Base-by-base conservation (phyloP, 2,797 vertebrate species). In the Remorina albescens region DNA sequence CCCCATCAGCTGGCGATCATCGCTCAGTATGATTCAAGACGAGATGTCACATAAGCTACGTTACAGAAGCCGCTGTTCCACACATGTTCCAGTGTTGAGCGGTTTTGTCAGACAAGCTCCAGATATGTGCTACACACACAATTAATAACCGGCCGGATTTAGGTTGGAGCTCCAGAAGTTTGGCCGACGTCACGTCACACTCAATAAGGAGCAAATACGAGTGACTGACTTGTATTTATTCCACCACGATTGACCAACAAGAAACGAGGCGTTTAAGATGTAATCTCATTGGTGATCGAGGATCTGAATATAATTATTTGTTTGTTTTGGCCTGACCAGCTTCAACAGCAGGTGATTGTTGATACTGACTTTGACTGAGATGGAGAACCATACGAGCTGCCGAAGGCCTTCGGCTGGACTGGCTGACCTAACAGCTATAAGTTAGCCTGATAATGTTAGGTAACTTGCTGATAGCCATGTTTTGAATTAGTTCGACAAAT, bases 31-130 rank as follows among this genome's bases (percentile, higher is more conserved):
- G 84, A 86, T 67, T 89, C 58, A 86, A 81, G 80, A 84, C 81
- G 84, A 78, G 74, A 87, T 78, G 83, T 90, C 81, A 90, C 85
- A 79, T 79, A 66, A 73, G 72, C 77, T 65, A 55, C 49, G 67
- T 62, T 67, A 81, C 80, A 79, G 62, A 88, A 78, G 85, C 83
- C 65, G 53, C 80, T 76, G 64, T 60, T 80, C 56, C 67, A 60
- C 76, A 79, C 60, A 62, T 69, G 83, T 80, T 57, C 80, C 75
- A 83, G 49, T 51, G 58, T 39, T 47, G 66, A 80, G 83, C 74
- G 91, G 88, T 85, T 92, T 86, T 86, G 82, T 90, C 72, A 73
- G 73, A 89, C 80, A 80, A 74, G 78, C 67, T 87, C 56, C 70
- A 85, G 82, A 89, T 88, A 86, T 87, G 83, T 71, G 71, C 71